Percentiles rank a stretch among this genome's conserved stretches.
Conservation (phyloP, 2,888 invertebrate species). For the Agrochola litura region DNA sequence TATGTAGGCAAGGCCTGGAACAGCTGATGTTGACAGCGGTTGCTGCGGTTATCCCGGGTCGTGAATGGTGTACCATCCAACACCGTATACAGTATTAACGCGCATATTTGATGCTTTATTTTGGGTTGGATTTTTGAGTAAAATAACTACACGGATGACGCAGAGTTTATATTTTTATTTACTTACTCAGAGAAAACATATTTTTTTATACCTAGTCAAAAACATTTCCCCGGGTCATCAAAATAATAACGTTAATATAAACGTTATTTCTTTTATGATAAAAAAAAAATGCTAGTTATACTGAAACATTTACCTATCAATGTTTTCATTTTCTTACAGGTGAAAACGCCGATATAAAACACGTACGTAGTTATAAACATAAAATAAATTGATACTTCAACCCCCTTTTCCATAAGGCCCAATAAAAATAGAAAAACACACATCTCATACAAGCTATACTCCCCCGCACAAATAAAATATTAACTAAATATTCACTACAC, state of each 20-base stretch:
- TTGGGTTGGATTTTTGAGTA: constrained; percentile 23
- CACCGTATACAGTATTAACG: constrained; percentile 65
- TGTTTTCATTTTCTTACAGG: neutral
- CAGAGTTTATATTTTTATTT: neutral
- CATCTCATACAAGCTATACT: constrained; percentile 34
- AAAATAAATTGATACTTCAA: constrained; percentile 31
- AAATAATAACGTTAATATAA: neutral
- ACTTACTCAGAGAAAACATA: neutral
- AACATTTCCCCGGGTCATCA: too few relatives aligned
- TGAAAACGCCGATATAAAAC: neutral
- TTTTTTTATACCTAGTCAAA: neutral
- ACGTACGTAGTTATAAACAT: constrained; percentile 8
- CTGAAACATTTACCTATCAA: neutral
- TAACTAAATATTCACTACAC: constrained; percentile 76
- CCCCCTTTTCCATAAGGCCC: constrained; percentile 23
- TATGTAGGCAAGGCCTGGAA: constrained; percentile 69
- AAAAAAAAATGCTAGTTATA: neutral
- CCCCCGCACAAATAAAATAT: constrained; percentile 61
- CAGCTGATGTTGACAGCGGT: constrained; percentile 86
- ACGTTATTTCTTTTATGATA: too few relatives aligned
- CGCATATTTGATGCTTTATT: constrained; percentile 55
- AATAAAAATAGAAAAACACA: constrained; percentile 42
- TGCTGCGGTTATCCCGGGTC: constrained; percentile 77
- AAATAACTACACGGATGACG: constrained; percentile 19
- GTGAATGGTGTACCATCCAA: constrained; percentile 60